Percentiles rank a stretch among this genome's conserved stretches.
Evolutionary conservation across 1,140 invertebrate species (phyloP).

Genomic region (Aphelenchoides fujianensis): DNA sequence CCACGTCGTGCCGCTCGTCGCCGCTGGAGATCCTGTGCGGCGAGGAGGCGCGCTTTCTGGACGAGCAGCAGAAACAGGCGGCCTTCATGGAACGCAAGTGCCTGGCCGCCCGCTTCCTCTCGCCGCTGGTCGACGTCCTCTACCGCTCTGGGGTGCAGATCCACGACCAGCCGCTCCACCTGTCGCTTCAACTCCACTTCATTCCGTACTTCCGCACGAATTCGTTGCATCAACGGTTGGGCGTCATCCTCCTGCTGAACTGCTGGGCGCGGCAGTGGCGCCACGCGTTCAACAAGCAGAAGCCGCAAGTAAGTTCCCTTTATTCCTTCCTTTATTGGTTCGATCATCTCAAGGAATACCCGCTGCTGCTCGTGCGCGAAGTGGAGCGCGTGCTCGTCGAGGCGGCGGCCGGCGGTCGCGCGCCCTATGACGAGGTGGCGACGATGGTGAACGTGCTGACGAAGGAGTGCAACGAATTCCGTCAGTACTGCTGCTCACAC

Average conservation of each 20-base stretch:
- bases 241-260: conserved; percentile 40
- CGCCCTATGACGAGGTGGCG: conserved; percentile 20
- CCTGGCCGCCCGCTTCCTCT: conserved; percentile 46
- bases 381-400: conserved; percentile 21
- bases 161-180: conserved; percentile 34
- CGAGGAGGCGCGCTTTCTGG: conserved; percentile 46
- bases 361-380: conserved; percentile 30
- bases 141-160: conserved; percentile 25
- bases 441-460: conserved; percentile 30
- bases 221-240: conserved; percentile 45
- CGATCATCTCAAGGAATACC: conserved; percentile 24
- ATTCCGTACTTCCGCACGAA: conserved; percentile 45
- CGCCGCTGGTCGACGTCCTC: conserved; percentile 39
- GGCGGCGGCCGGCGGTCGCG: not conserved
- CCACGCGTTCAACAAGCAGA: conserved; percentile 6
- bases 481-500: conserved; percentile 40
- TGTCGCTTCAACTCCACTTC: conserved; percentile 45
- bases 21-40: conserved; percentile 44
- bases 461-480: conserved; percentile 47
- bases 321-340: too few relatives aligned
- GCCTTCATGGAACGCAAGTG: conserved; percentile 43
- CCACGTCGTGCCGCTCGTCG: not conserved
- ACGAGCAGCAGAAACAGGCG: conserved; percentile 25
- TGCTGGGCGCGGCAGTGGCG: conserved; percentile 30
- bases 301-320: conserved; percentile 28